Base-by-base conservation (phyloP, 2,888 invertebrate species). In the Phytoseiulus persimilis region DNA sequence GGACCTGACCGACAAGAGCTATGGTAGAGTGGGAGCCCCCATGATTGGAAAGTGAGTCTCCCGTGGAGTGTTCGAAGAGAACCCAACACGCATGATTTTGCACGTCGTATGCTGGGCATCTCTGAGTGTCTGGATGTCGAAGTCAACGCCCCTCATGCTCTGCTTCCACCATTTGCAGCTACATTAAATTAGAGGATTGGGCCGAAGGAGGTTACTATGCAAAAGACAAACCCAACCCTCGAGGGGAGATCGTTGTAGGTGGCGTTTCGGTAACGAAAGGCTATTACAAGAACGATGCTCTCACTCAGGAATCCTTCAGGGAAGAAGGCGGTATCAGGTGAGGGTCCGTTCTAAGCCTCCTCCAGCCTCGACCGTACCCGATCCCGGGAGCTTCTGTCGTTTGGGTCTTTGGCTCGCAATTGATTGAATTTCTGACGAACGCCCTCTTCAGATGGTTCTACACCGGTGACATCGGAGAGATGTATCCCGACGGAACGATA, bases 381-480 rank as follows among this genome's bases (percentile, higher is more conserved):
- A n/a, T n/a, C n/a, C n/a, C n/a, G n/a, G n/a, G n/a, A n/a, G n/a
- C n/a, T n/a, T n/a, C n/a, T n/a, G n/a, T n/a, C n/a, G n/a, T n/a
- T n/a, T n/a, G n/a, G n/a, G n/a, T n/a, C n/a, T n/a, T 46, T 6
- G 14, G 46, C 46, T 46, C 46, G 46, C 39, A 9, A 39, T 39
- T 39, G 3, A 39, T 39, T 39, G 9, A 39, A 39, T 9, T 39
- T 39, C 9, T 6, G 9, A 65, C 14, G 28, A 65, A 14, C 28
- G 23, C 28, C 23, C 5, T 2, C 18, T 65, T 23, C 65, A 65
- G 96, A 91, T 99, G 98, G 97, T 99, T 99, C 94, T 95, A 95
- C 92, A 97, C 98, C 31, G 99, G 99, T 0, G 99, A 99, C 93
- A 96, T 99, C 93, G 98, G 96, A 0, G 97, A 98, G 94, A 94